A percentile compares a stretch with the other conserved stretches of the same genome.
These are phyloP conservation scores for Mimas tiliae DNA, from an alignment of 2,888 invertebrate species.

Conservation along the genomic window DNA sequence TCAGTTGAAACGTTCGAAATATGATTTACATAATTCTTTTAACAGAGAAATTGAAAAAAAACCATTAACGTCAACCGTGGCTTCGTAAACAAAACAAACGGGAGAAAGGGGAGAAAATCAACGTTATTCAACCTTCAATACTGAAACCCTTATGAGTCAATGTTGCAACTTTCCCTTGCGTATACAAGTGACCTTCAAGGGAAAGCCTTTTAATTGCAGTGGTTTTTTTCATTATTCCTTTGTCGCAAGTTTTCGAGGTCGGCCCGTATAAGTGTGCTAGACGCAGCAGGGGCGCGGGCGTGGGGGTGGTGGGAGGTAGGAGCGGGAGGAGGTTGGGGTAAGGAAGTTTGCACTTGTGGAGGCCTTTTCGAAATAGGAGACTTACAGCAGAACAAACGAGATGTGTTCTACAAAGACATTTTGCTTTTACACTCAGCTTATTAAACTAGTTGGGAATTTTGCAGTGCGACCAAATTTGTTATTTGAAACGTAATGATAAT, in stretches of 20 bases:
- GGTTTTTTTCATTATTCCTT: constrained; percentile 43
- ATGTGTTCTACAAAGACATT: constrained; percentile 32
- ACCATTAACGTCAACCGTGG: neutral
- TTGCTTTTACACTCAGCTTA: constrained; percentile 27
- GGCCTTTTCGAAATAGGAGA: constrained; percentile 55
- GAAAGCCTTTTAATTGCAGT: constrained; percentile 54
- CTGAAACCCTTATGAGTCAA: neutral
- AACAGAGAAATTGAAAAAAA: neutral
- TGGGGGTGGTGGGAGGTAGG: constrained; percentile 40
- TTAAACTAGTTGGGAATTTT: constrained; percentile 28
- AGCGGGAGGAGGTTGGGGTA: constrained; percentile 47
- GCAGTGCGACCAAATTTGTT: constrained; percentile 23
- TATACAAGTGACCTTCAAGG: constrained; percentile 45
- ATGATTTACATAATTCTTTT: neutral
- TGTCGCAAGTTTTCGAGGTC: constrained; percentile 73
- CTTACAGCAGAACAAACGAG: constrained; percentile 48
- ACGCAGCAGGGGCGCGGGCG: constrained; percentile 52
- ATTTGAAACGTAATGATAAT: neutral
- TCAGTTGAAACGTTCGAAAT: too few relatives aligned
- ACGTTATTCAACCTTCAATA: constrained; percentile 2
- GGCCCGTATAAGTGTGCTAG: constrained; percentile 66
- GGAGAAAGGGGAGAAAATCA: neutral
- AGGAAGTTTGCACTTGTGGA: constrained; percentile 62
- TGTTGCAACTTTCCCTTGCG: constrained; percentile 3
- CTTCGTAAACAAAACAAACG: neutral